Base-by-base conservation (phyloP, 2,113 vertebrate species). In the Desmodus rotundus region DNA sequence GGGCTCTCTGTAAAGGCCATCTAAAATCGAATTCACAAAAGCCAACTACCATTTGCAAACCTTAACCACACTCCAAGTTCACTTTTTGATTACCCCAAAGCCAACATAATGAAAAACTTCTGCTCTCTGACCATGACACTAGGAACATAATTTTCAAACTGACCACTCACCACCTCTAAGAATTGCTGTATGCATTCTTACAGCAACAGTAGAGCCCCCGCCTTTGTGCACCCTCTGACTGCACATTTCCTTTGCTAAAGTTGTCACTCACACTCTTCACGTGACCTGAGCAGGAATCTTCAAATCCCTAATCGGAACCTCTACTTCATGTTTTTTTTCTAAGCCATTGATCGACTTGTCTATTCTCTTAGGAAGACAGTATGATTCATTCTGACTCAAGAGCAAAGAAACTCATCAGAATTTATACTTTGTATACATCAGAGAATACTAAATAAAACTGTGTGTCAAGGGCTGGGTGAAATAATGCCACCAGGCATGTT, bases 291-390 rank as follows among this genome's bases (percentile, higher is more conserved):
- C 14, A 70, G n/a, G 20, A 17, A 5, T 52, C 47, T 65, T 31
- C 33, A 20, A 22, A 4, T 41, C 9, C 19, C 15, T 14, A 11
- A n/a, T 4, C 2, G 0, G 15, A 45, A 81, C 50, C 50, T 70
- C 26, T 7, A 14, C 17, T 41, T 61, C 19, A 2, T 2, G 12
- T 24, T 68, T 10, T 72, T 52, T 41, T 4, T 50, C 68, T 65
- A 65, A 11, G 31, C 68, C 2, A 28, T 1, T 3, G 2, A 28
- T 0, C 31, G 38, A 17, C 15, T 43, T 1, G 0, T 4, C 13
- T 41, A 4, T 5, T 33, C 74, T 43, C 67, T 38, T 33, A 15
- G 3, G 5, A 15, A 81, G 58, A 83, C 31, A 36, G 15, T 22
- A 36, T 10, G 14, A 45, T 8, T 7, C 28, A n/a, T 20, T 41